phyloP scores from a whole-genome alignment of 92 coral and sea anemone species.

The Isaurus tuberculatus region DNA sequence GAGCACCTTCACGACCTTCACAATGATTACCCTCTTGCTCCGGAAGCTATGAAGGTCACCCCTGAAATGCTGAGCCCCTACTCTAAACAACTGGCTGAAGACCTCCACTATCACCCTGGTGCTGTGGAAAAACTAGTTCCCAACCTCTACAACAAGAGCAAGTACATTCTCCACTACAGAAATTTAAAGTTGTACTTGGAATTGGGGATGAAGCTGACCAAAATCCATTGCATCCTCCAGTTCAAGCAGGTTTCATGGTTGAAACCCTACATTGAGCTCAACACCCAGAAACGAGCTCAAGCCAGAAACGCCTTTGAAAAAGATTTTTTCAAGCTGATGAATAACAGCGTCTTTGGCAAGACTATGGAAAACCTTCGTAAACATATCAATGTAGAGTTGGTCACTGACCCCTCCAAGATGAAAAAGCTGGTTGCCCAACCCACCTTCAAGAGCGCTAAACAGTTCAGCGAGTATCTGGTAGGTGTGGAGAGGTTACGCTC shows the following conservation, averaged over 20 bases:
- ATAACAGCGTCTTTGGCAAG: slow-evolving; percentile 58
- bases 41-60: slow-evolving; percentile 38
- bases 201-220: slow-evolving; percentile 42
- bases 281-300: slow-evolving; percentile 46
- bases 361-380: slow-evolving; percentile 59
- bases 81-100: slow-evolving; percentile 13
- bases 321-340: slow-evolving; percentile 63
- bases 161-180: slow-evolving; percentile 50
- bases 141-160: slow-evolving; percentile 23
- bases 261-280: slow-evolving; percentile 39
- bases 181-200: slow-evolving; percentile 35
- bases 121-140: slow-evolving; percentile 37
- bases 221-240: slow-evolving; percentile 22
- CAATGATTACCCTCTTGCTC: slow-evolving; percentile 50
- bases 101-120: neutral
- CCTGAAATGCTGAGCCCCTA: slow-evolving; percentile 42
- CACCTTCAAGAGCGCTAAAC: neutral
- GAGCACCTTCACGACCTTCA: slow-evolving; percentile 38
- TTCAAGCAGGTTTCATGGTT: slow-evolving; percentile 42
- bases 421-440: slow-evolving; percentile 10
- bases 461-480: neutral
- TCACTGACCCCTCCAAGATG: slow-evolving; percentile 22
- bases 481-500: neutral
- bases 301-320: slow-evolving; percentile 55
- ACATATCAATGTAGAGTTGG: slow-evolving; percentile 45